phyloP scores from a whole-genome alignment of 2,113 vertebrate genomes.

The Amblyopsis rosae region DNA sequence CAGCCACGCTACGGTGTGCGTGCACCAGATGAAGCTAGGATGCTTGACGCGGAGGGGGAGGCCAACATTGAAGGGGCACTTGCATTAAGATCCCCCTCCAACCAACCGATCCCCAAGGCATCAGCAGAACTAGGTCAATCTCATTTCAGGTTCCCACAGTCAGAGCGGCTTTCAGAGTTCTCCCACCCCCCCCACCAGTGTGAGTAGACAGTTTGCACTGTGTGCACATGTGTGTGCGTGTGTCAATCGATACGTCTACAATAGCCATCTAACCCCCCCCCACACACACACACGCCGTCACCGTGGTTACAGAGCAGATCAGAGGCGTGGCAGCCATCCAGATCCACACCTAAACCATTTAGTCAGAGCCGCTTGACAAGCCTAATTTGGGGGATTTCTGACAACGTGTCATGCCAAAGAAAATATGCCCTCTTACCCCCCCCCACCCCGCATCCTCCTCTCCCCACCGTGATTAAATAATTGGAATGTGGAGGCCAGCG shows the following conservation, averaged over 20 bases:
- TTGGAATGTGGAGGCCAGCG: conserved; percentile 69
- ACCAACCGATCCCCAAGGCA: background rate
- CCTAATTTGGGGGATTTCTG: conserved; percentile 81
- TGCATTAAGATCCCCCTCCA: conserved; percentile 55
- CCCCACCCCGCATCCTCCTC: background rate
- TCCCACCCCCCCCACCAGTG: background rate
- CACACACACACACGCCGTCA: background rate
- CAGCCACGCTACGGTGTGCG: too few relatives aligned
- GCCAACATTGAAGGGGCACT: conserved; percentile 70
- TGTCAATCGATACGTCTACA: too few relatives aligned
- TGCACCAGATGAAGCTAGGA: too few relatives aligned
- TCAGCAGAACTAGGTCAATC: conserved; percentile 1
- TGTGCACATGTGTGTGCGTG: too few relatives aligned
- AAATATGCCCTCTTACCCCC: too few relatives aligned
- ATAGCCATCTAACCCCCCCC: background rate
- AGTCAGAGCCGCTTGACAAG: conserved; percentile 66
- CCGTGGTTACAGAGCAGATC: conserved; percentile 55
- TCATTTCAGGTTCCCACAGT: conserved; percentile 77
- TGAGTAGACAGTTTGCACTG: background rate
- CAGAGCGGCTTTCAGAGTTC: conserved; percentile 45
- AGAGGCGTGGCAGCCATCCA: conserved; percentile 74
- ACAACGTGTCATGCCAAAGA: conserved; percentile 72
- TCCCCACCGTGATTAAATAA: conserved; percentile 73
- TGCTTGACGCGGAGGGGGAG: conserved; percentile 41
- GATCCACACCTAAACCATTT: conserved; percentile 69